A percentile compares a stretch with the other conserved stretches of the same genome.
Conservation (phyloP, 1,140 invertebrate genomes). For the Saccostrea cuccullata region DNA sequence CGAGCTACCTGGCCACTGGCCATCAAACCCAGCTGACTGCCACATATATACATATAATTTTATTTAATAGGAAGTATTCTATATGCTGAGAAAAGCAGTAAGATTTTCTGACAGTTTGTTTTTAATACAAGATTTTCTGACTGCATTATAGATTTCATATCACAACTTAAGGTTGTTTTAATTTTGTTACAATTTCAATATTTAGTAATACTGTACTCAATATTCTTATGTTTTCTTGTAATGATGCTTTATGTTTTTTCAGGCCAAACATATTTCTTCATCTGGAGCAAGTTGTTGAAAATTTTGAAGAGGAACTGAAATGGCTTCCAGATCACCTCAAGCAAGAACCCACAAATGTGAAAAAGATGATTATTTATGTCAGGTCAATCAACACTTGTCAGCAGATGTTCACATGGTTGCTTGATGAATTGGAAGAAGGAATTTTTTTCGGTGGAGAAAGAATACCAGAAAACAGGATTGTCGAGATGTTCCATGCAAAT, state of each 20-base stretch:
- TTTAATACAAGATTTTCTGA: too few species aligned
- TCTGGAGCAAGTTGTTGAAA: background rate
- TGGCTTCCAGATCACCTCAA: conserved; percentile 21
- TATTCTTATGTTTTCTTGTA: background rate
- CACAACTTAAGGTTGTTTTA: too few species aligned
- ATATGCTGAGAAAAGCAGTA: too few species aligned
- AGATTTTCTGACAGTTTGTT: too few species aligned
- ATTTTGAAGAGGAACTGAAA: conserved; percentile 27
- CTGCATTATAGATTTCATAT: too few species aligned
- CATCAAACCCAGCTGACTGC: too few species aligned
- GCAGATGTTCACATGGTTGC: background rate
- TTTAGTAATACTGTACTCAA: background rate
- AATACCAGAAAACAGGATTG: too few species aligned
- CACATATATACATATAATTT: background rate
- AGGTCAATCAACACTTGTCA: conserved; percentile 8
- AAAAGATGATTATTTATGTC: conserved; percentile 39
- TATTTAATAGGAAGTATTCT: background rate
- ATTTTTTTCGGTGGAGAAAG: too few species aligned
- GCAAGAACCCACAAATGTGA: background rate
- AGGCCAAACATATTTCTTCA: conserved; percentile 36
- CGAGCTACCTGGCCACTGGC: background rate
- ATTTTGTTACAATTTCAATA: background rate
- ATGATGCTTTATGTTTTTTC: background rate
- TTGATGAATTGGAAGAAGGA: background rate
- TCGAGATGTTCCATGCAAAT: too few species aligned